A percentile compares a stretch with the other conserved stretches of the same genome.
Conservation (phyloP, 2,113 vertebrate genomes). For the Melanerpes aurifrons region DNA sequence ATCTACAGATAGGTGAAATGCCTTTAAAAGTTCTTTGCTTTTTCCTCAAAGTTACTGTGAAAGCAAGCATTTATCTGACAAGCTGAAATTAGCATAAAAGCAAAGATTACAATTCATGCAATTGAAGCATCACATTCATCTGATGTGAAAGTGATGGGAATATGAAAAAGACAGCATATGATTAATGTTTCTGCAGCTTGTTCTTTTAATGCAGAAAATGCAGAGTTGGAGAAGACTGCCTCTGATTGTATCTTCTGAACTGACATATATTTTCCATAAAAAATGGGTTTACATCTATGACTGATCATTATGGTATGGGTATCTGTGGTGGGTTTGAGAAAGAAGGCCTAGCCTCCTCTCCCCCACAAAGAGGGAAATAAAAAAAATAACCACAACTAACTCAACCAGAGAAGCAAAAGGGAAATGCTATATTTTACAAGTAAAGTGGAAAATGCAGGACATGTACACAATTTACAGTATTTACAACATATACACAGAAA, state of each 20-base stretch:
- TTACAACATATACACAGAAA: too few relatives aligned
- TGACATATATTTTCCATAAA: neutral
- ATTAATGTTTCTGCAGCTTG: neutral
- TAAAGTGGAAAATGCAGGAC: too few relatives aligned
- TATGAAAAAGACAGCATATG: neutral
- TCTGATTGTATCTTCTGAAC: neutral
- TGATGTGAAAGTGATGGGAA: neutral
- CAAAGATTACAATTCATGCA: neutral
- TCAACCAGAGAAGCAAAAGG: too few relatives aligned
- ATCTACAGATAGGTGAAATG: neutral
- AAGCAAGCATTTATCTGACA: neutral
- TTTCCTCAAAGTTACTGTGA: neutral
- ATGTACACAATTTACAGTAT: too few relatives aligned
- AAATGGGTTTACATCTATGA: neutral
- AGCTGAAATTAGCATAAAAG: constrained; percentile 5
- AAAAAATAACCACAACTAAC: too few relatives aligned
- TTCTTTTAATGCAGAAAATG: neutral
- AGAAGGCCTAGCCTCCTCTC: too few relatives aligned
- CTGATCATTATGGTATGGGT: neutral
- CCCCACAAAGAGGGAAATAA: too few relatives aligned
- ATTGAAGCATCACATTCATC: neutral
- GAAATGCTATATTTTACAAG: too few relatives aligned
- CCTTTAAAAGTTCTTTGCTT: neutral
- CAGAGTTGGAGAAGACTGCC: neutral
- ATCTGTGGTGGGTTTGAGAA: too few relatives aligned